Percentiles rank a stretch among this genome's conserved stretches.
phyloP scores from a whole-genome alignment of 2,888 invertebrate species.

The Smittia aterrima region DNA sequence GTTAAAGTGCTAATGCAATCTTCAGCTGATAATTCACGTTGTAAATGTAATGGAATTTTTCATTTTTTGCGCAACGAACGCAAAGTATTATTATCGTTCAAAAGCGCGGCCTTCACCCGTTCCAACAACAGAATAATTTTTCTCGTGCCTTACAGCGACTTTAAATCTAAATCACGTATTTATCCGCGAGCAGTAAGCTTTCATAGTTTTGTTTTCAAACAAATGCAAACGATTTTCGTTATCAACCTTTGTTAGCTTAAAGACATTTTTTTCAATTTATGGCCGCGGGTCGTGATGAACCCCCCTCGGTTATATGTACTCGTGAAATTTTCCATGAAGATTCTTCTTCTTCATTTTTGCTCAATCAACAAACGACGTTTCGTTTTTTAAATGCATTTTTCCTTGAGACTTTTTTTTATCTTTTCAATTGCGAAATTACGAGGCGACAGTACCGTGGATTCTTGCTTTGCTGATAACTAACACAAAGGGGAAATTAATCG shows the following conservation, averaged over 20 bases:
- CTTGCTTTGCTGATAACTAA: background rate
- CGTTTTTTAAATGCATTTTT: conserved; percentile 16
- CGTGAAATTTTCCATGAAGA: background rate
- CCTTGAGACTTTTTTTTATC: conserved; percentile 16
- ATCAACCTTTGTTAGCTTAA: background rate
- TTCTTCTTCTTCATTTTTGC: background rate
- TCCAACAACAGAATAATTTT: background rate
- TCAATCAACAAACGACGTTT: background rate
- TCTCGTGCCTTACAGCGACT: background rate
- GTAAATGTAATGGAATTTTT: background rate
- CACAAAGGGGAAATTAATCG: background rate
- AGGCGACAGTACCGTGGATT: conserved; percentile 14
- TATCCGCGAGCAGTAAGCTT: background rate
- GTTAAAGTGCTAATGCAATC: conserved; percentile 4
- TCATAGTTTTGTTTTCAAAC: conserved; percentile 5
- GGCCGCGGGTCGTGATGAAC: background rate
- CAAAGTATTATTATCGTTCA: background rate
- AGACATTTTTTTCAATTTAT: background rate
- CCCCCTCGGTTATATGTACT: background rate
- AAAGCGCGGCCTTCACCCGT: background rate
- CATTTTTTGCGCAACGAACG: background rate
- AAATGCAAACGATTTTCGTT: background rate
- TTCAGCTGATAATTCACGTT: background rate
- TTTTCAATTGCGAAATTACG: background rate
- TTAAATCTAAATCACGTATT: background rate